Evolutionary conservation across 2,113 vertebrate genomes (phyloP).

Genomic region (Notarius quadriscutis): DNA sequence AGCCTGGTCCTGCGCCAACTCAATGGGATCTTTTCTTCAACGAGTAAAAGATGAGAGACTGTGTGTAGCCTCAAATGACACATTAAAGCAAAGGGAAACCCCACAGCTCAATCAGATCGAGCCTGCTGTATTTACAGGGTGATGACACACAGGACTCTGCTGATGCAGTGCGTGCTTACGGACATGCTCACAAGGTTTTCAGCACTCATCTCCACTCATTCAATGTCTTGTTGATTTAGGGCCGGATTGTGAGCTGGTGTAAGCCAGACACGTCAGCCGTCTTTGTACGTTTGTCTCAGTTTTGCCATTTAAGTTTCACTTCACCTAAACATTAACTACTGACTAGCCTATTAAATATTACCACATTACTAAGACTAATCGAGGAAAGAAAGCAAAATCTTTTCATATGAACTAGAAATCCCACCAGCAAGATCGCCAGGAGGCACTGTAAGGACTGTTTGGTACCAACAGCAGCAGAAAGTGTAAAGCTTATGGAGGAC

Average conservation of each 20-base stretch:
- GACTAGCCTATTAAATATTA: background rate
- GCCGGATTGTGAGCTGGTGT: background rate
- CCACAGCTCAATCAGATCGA: conserved; percentile 33
- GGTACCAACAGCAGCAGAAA: background rate
- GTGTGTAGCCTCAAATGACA: conserved; percentile 22
- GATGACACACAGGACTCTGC: conserved; percentile 26
- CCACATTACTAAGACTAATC: background rate
- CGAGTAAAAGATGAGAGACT: conserved; percentile 21
- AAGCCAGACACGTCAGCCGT: background rate
- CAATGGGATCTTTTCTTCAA: conserved; percentile 19
- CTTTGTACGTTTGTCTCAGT: background rate
- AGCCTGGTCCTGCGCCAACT: conserved; percentile 29
- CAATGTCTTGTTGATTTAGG: background rate
- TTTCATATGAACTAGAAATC: background rate
- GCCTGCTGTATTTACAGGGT: conserved; percentile 22
- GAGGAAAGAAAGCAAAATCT: background rate
- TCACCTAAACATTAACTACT: background rate
- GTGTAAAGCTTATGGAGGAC: background rate
- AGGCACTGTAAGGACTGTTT: too few relatives aligned
- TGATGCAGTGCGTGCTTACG: background rate
- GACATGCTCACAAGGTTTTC: conserved; percentile 1
- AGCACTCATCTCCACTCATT: background rate
- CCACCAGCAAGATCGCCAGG: background rate
- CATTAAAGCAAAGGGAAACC: conserved; percentile 31
- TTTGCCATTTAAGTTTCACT: background rate